phyloP scores from a whole-genome alignment of 2,797 vertebrate genomes.

The Tamandua tetradactyla region DNA sequence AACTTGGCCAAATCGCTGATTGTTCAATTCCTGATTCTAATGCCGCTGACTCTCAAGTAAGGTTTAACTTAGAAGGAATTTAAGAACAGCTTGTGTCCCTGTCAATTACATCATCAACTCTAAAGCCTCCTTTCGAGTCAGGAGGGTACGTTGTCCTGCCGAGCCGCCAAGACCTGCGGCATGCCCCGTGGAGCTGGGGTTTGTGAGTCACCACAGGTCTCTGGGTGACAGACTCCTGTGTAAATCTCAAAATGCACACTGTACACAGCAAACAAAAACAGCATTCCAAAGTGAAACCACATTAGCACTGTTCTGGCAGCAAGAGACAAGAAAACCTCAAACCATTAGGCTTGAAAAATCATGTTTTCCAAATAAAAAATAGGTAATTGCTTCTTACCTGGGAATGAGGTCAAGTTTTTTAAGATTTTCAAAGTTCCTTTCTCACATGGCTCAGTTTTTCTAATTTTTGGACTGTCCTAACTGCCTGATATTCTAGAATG shows the following conservation, averaged over 20 bases:
- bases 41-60: background rate
- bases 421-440: background rate
- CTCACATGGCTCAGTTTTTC: background rate
- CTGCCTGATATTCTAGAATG: background rate
- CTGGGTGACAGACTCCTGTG: background rate
- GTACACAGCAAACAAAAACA: slow-evolving; percentile 47
- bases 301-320: background rate
- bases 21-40: background rate
- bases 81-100: background rate
- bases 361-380: background rate
- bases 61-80: background rate
- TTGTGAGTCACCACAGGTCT: slow-evolving; percentile 16
- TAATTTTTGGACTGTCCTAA: background rate
- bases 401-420: background rate
- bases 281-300: background rate
- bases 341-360: background rate
- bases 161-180: background rate
- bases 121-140: background rate
- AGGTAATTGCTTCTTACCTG: background rate
- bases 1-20: background rate
- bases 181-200: background rate
- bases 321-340: background rate
- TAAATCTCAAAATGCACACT: slow-evolving; percentile 60
- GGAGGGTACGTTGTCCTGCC: background rate
- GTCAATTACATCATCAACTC: background rate